Conservation (phyloP, 2,113 vertebrate genomes). For the Urocitellus parryii region DNA sequence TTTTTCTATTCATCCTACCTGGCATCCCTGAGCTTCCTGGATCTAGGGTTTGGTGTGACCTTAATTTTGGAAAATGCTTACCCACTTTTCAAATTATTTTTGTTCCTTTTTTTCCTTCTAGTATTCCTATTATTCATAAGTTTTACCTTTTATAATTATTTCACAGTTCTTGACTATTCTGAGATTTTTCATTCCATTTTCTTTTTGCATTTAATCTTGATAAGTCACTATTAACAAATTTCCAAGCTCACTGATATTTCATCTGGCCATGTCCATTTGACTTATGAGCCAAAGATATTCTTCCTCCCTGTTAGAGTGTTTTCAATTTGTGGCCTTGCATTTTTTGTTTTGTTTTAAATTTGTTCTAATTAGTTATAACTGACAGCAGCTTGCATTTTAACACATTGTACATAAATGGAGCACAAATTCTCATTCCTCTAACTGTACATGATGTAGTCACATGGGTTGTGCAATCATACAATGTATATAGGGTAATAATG, state of each 20-base stretch:
- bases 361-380: too few species aligned
- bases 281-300: not conserved
- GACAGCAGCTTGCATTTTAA: too few species aligned
- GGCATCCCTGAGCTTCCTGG: not conserved
- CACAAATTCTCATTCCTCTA: too few species aligned
- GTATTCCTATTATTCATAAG: not conserved
- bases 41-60: not conserved
- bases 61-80: not conserved
- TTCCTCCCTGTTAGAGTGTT: not conserved
- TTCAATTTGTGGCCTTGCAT: not conserved
- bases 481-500: too few species aligned
- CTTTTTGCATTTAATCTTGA: not conserved
- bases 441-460: too few species aligned
- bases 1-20: not conserved
- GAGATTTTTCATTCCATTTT: not conserved
- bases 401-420: too few species aligned
- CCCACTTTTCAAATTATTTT: not conserved
- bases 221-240: not conserved
- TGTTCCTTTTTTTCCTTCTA: not conserved
- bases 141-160: not conserved
- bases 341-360: too few species aligned
- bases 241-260: not conserved
- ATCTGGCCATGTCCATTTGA: not conserved
- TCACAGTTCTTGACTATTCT: not conserved
- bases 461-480: too few species aligned